Evolutionary conservation across 2,888 invertebrate species (phyloP).

Genomic region (Capitulum mitella): DNA sequence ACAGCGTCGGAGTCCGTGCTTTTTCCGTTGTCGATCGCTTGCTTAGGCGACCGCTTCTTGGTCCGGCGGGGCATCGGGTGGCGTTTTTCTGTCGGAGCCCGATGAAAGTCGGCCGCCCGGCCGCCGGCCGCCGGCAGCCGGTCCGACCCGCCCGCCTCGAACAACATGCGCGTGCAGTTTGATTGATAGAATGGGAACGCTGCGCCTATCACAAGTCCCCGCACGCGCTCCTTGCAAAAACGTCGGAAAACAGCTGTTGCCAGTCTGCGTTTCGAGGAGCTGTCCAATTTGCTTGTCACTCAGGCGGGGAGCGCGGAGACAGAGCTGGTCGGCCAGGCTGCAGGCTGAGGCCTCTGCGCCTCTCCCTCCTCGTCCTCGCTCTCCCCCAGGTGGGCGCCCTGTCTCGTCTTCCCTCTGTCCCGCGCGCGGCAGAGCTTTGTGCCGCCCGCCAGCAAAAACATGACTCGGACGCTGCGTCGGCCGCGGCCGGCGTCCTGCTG

Average conservation of each 20-base stretch:
- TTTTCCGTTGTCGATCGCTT: no score
- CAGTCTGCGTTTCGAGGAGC: background rate
- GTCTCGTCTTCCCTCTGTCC: background rate
- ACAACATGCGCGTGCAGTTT: background rate
- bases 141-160: no score
- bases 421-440: no score
- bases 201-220: background rate
- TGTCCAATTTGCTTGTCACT: constrained; percentile 8
- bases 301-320: background rate
- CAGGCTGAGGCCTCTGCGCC: no score
- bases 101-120: background rate
- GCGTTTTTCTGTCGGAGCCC: background rate
- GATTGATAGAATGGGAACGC: constrained; percentile 20
- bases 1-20: no score
- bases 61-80: no score
- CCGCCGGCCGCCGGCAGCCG: background rate
- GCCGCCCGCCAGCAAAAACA: no score
- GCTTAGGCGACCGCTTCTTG: no score
- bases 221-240: constrained; percentile 16
- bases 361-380: background rate
- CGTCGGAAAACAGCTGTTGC: background rate
- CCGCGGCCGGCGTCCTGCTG: no score
- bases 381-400: background rate
- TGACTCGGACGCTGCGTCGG: no score
- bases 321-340: background rate